phyloP scores from a whole-genome alignment of 30 jellyfish, hydroid and myxozoan species.

The Hydractinia symbiolongicarpus region DNA sequence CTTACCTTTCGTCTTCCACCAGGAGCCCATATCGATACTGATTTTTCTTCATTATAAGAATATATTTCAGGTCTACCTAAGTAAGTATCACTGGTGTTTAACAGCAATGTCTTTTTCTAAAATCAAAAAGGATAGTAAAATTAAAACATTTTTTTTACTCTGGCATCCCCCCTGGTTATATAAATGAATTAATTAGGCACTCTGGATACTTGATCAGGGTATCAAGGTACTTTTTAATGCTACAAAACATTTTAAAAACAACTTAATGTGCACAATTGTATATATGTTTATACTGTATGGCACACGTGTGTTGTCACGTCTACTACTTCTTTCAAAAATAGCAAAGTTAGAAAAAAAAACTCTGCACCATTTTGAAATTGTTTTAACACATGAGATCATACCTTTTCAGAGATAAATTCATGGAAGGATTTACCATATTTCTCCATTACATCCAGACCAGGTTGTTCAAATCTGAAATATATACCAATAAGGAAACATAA shows the following conservation, averaged over 20 bases:
- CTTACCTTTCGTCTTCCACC: conserved; percentile 78
- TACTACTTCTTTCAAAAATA: no score
- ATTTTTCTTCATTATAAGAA: conserved; percentile 64
- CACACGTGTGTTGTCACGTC: no score
- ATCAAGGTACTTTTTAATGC: no score
- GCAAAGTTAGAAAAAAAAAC: no score
- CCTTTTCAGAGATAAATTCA: conserved; percentile 23
- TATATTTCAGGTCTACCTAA: conserved; percentile 18
- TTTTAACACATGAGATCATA: neutral
- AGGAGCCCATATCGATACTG: conserved; percentile 79
- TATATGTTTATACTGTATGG: no score
- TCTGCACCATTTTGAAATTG: no score
- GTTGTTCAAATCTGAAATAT: conserved; percentile 47
- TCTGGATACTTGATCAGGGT: no score
- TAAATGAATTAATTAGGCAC: no score
- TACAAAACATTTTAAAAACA: no score
- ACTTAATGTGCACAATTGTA: no score
- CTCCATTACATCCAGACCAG: conserved; percentile 47
- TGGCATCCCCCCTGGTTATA: no score
- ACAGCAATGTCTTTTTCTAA: conserved; percentile 14
- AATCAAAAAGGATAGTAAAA: neutral
- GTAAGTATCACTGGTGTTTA: conserved; percentile 23
- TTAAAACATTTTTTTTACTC: no score
- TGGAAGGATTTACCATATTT: conserved; percentile 31
- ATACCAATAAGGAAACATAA: neutral